Evolutionary conservation across 2,797 vertebrate genomes (phyloP).

Genomic region (Meda fulgida): DNA sequence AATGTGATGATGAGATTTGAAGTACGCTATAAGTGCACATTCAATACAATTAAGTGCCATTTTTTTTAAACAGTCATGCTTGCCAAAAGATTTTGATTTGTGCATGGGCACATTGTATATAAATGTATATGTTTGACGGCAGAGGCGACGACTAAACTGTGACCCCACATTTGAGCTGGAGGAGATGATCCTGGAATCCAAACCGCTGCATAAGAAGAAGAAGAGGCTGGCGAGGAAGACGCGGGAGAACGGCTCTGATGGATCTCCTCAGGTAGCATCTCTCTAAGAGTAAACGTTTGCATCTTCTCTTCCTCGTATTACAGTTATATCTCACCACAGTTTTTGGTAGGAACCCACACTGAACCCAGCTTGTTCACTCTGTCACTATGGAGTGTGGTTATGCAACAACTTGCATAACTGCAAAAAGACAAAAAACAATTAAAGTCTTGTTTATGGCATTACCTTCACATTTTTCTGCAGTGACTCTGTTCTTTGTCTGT

Average conservation of each 20-base stretch:
- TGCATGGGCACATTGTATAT: neutral
- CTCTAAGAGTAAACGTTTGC: neutral
- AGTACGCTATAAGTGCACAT: neutral
- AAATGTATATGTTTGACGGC: conserved; percentile 34
- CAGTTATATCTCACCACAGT: neutral
- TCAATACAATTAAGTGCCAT: neutral
- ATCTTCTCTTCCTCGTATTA: neutral
- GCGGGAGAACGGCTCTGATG: conserved; percentile 82
- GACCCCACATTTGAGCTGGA: conserved; percentile 97
- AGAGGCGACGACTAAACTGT: conserved; percentile 94
- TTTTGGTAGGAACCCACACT: no score
- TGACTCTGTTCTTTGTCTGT: neutral
- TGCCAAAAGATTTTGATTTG: neutral
- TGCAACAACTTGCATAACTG: neutral
- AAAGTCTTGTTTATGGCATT: neutral
- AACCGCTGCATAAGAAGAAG: conserved; percentile 98
- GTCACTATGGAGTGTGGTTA: neutral
- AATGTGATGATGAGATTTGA: neutral
- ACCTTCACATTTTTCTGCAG: neutral
- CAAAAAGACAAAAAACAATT: neutral
- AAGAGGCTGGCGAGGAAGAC: conserved; percentile 91
- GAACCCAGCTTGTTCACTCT: neutral
- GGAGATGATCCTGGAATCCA: conserved; percentile 99
- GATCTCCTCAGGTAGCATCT: conserved; percentile 83
- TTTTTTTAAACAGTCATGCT: neutral